phyloP scores from a whole-genome alignment of 2,797 vertebrate genomes.

The Melanotaenia maccullochi region DNA sequence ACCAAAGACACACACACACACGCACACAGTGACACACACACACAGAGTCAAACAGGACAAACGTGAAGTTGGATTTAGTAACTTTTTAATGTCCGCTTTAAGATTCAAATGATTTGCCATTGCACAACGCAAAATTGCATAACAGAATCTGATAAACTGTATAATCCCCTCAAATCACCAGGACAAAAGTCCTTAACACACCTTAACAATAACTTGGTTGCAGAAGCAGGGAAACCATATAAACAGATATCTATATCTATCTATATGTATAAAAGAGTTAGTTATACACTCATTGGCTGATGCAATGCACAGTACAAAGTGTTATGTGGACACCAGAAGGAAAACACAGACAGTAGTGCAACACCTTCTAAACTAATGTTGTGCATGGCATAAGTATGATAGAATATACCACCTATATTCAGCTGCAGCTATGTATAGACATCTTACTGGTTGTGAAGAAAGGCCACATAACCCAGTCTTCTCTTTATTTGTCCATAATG shows the following conservation, averaged over 20 bases:
- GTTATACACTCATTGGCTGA: constrained; percentile 22
- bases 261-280: constrained; percentile 11
- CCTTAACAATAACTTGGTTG: background rate
- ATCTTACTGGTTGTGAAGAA: constrained; percentile 9
- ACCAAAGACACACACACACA: constrained; percentile 7
- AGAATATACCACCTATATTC: background rate
- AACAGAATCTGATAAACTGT: background rate
- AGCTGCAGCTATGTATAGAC: constrained; percentile 24
- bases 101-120: background rate
- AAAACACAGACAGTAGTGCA: background rate
- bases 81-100: background rate
- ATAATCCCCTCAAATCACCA: background rate
- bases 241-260: too few species aligned
- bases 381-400: background rate
- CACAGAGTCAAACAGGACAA: constrained; percentile 25
- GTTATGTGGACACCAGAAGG: background rate
- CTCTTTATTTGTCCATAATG: constrained; percentile 33
- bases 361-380: background rate
- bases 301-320: constrained; percentile 1
- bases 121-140: background rate
- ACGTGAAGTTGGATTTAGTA: constrained; percentile 26
- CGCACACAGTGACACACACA: constrained; percentile 6
- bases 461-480: constrained; percentile 11
- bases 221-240: background rate
- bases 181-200: background rate